These are phyloP conservation scores for Aspidiotus destructor DNA, from an alignment of 2,888 invertebrate genomes.

Conservation along the genomic window DNA sequence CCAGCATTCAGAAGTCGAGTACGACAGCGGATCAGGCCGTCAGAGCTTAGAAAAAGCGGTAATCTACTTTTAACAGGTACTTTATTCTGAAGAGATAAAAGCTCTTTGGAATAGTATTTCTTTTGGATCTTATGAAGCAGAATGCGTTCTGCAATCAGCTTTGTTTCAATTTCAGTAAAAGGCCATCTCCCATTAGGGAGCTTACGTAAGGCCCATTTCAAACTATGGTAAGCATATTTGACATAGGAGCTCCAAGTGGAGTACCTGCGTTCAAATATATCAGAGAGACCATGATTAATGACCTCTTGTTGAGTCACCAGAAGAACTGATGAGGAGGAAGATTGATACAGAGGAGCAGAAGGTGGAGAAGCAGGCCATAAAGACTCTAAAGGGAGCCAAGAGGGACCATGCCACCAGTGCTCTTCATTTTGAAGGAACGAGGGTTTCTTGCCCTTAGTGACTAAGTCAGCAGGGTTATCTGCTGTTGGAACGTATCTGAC, in stretches of 20 bases:
- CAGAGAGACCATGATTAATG: no score
- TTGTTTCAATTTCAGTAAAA: background rate
- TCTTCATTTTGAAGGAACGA: background rate
- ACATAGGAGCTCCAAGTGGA: no score
- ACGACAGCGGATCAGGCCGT: background rate
- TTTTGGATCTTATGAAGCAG: background rate
- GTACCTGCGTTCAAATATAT: no score
- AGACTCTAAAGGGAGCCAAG: background rate
- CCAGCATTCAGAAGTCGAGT: background rate
- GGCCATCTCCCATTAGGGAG: background rate
- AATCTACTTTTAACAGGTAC: background rate
- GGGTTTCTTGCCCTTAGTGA: background rate
- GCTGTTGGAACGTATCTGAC: background rate
- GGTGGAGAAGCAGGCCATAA: slow-evolving; percentile 1
- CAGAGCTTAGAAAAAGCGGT: background rate
- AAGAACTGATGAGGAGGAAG: background rate
- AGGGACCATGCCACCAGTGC: slow-evolving; percentile 11
- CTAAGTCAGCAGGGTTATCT: slow-evolving; percentile 1
- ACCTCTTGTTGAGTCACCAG: background rate
- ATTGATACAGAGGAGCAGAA: background rate
- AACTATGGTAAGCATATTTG: background rate
- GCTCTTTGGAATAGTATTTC: background rate
- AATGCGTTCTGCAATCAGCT: background rate
- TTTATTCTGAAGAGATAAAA: background rate
- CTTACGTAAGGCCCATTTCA: background rate